Evolutionary conservation across 2,113 vertebrate genomes (phyloP).

Genomic region (Brachypteracias leptosomus): DNA sequence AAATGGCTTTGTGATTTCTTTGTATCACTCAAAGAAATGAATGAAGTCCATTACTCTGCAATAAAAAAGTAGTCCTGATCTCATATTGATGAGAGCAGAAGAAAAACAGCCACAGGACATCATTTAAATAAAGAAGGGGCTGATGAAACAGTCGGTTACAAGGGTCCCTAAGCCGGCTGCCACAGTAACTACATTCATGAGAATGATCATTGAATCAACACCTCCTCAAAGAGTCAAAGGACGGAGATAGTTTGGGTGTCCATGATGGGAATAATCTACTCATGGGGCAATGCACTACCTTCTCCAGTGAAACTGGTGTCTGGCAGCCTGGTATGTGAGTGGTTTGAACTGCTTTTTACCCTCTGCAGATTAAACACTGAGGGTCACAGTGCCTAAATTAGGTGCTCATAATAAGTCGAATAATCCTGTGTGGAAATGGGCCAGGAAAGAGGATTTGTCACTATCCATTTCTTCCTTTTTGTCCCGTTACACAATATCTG

Average conservation of each 20-base stretch:
- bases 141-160: neutral
- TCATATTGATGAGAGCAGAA: neutral
- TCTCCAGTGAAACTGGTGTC: neutral
- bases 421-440: constrained; percentile 41
- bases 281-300: neutral
- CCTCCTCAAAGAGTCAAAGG: neutral
- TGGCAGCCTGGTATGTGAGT: neutral
- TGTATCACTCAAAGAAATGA: neutral
- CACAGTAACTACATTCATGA: neutral
- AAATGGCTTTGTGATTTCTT: neutral
- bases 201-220: neutral
- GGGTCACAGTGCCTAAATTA: constrained; percentile 13
- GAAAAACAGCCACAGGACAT: neutral
- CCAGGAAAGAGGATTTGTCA: constrained; percentile 58
- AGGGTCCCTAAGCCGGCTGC: neutral
- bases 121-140: neutral
- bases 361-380: constrained; percentile 15
- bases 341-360: neutral
- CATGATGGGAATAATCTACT: neutral
- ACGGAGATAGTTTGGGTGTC: neutral
- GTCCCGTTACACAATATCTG: neutral
- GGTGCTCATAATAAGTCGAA: neutral
- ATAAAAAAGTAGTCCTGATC: neutral
- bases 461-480: neutral
- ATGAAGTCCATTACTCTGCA: neutral